Conservation (phyloP, 2,113 vertebrate genomes). For the Brachypteracias leptosomus region DNA sequence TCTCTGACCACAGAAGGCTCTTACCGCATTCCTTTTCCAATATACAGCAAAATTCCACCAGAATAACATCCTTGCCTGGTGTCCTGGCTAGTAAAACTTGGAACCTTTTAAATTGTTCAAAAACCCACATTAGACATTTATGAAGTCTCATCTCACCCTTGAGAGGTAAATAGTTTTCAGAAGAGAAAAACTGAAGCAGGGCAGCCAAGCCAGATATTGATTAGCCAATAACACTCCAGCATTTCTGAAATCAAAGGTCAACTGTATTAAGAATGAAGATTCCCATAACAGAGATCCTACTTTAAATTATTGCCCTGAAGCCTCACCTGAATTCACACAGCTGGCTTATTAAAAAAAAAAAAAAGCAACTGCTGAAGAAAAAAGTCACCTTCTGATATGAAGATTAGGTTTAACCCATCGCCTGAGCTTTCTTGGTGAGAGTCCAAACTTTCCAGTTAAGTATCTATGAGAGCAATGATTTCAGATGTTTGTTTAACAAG, state of each 20-base stretch:
- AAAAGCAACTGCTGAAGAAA: not conserved
- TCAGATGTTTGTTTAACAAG: not conserved
- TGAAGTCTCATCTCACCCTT: constrained; percentile 12
- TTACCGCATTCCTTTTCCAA: not conserved
- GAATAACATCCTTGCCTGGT: not conserved
- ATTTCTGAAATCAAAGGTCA: constrained; percentile 17
- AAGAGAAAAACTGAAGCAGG: constrained; percentile 1
- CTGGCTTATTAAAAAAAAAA: not conserved
- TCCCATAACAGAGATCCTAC: not conserved
- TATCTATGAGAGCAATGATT: not conserved
- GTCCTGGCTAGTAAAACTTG: not conserved
- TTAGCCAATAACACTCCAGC: not conserved
- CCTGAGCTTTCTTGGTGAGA: not conserved
- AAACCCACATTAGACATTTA: not conserved
- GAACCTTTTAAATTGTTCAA: not conserved
- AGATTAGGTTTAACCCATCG: not conserved
- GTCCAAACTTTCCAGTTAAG: not conserved
- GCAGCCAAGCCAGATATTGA: constrained; percentile 14
- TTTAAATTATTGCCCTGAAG: not conserved
- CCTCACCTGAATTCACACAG: not conserved
- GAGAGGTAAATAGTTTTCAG: not conserved
- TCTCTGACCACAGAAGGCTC: not conserved
- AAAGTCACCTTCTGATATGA: not conserved
- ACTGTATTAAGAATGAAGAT: not conserved
- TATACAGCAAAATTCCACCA: not conserved